Percentiles rank a stretch among this genome's conserved stretches.
Evolutionary conservation across 2,113 vertebrate species (phyloP).

Genomic region (Nibea coibor): DNA sequence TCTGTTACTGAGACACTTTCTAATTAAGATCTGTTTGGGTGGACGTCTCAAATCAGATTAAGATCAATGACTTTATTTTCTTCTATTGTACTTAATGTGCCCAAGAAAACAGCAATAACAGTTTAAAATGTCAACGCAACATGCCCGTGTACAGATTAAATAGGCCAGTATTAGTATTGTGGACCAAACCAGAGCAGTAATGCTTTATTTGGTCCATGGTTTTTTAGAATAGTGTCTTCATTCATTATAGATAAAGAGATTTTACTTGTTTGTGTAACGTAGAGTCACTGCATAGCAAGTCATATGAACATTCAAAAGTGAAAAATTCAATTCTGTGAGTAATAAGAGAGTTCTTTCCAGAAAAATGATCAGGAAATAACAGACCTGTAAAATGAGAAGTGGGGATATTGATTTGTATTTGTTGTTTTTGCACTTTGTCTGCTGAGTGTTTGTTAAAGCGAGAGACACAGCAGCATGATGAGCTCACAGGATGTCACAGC

Average conservation of each 20-base stretch:
- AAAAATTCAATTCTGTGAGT: too few relatives aligned
- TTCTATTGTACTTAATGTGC: not conserved
- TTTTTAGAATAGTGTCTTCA: not conserved
- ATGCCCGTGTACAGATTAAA: not conserved
- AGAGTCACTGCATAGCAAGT: too few relatives aligned
- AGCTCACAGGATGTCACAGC: not conserved
- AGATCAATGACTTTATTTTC: not conserved
- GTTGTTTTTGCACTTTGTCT: too few relatives aligned
- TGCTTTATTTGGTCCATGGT: not conserved
- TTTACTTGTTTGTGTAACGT: too few relatives aligned
- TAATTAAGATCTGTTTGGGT: not conserved
- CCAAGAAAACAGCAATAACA: not conserved
- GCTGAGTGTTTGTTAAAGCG: too few relatives aligned
- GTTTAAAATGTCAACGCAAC: not conserved
- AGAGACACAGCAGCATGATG: not conserved
- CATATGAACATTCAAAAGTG: not conserved
- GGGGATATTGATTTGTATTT: too few relatives aligned
- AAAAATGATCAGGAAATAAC: not conserved
- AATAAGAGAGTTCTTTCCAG: not conserved
- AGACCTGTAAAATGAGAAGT: too few relatives aligned
- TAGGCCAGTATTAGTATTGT: not conserved
- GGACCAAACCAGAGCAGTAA: too few relatives aligned
- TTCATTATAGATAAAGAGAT: not conserved
- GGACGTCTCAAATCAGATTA: not conserved
- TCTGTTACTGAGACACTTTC: not conserved